Conservation (phyloP, 2,797 vertebrate genomes). For the Phaenicophaeus curvirostris region DNA sequence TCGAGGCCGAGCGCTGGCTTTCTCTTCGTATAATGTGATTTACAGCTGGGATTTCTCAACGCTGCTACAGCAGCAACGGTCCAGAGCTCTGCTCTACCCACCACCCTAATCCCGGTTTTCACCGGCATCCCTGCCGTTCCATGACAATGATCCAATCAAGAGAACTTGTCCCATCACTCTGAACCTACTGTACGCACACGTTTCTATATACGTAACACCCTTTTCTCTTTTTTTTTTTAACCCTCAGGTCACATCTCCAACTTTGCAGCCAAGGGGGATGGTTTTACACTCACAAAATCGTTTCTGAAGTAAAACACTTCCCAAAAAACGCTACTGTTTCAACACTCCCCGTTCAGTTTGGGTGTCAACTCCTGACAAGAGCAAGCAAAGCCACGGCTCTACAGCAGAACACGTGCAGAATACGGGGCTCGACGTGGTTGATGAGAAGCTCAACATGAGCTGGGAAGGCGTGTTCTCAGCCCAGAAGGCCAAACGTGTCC, state of each 20-base stretch:
- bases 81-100: conserved; percentile 25
- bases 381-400: neutral
- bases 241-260: neutral
- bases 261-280: neutral
- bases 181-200: neutral
- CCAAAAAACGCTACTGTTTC: neutral
- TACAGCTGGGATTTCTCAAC: conserved; percentile 45
- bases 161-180: neutral
- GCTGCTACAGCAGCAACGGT: neutral
- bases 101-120: conserved; percentile 23
- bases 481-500: no score
- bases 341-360: neutral
- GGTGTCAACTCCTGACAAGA: neutral
- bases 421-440: neutral
- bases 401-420: neutral
- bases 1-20: conserved; percentile 2
- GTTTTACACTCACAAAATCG: neutral
- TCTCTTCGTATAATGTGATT: conserved; percentile 43
- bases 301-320: neutral
- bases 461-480: no score
- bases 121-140: conserved; percentile 29
- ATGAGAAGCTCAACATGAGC: neutral
- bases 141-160: neutral
- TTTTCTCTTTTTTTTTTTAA: neutral
- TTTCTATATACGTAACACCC: neutral